A percentile compares a stretch with the other conserved stretches of the same genome.
phyloP scores from a whole-genome alignment of 2,113 vertebrate genomes.

The Phrynocephalus versicolor region DNA sequence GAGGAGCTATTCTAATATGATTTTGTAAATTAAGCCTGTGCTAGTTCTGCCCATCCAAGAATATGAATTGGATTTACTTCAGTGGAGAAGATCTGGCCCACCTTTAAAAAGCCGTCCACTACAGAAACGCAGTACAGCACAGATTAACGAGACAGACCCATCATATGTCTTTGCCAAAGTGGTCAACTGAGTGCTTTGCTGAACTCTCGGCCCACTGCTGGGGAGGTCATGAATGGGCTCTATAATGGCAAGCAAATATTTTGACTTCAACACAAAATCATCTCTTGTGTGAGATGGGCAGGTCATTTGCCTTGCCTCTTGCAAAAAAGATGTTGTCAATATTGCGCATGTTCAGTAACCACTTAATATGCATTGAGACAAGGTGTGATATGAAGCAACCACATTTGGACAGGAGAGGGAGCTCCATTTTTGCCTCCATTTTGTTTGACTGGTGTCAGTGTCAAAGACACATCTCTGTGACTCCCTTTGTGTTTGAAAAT shows the following conservation, averaged over 20 bases:
- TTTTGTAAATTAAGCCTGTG: conserved; percentile 22
- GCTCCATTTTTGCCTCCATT: background rate
- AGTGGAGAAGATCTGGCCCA: conserved; percentile 35
- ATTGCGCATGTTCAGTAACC: background rate
- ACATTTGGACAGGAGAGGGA: background rate
- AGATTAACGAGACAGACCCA: background rate
- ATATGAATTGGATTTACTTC: conserved; percentile 15
- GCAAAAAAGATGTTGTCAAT: background rate
- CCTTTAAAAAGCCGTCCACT: conserved; percentile 24
- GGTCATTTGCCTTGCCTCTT: background rate
- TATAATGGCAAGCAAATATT: background rate
- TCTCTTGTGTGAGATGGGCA: background rate
- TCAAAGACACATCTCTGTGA: background rate
- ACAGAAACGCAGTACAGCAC: background rate
- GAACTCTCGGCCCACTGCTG: background rate
- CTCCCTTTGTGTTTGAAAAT: background rate
- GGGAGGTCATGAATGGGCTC: background rate
- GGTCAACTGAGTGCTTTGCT: background rate
- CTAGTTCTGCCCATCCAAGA: background rate
- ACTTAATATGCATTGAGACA: background rate
- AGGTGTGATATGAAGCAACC: background rate
- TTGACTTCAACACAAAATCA: background rate
- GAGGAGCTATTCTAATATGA: conserved; percentile 60
- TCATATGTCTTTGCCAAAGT: background rate
- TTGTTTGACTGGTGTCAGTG: background rate